Percentiles rank a stretch among this genome's conserved stretches.
Conservation (phyloP, 2,797 vertebrate species). For the Trichosurus vulpecula region DNA sequence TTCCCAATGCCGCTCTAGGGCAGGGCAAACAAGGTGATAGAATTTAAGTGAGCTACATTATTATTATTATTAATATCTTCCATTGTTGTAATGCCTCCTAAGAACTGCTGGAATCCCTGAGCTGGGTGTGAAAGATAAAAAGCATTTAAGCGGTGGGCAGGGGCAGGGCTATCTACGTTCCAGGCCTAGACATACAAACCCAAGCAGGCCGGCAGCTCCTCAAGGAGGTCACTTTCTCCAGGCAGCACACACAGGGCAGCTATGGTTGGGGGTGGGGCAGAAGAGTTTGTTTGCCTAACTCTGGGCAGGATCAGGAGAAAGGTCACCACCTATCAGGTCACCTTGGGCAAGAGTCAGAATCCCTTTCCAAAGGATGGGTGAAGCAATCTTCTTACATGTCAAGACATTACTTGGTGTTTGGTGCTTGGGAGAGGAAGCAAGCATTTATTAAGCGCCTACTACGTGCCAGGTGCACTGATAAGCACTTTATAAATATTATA, state of each 20-base stretch:
- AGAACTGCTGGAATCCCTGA: neutral
- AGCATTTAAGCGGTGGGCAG: neutral
- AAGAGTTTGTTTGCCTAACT: neutral
- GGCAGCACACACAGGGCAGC: too few species aligned
- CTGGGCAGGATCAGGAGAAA: neutral
- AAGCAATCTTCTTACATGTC: neutral
- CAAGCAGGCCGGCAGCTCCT: too few species aligned
- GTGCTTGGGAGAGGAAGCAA: neutral
- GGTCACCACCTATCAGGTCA: too few species aligned
- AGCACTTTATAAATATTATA: neutral
- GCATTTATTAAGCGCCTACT: neutral
- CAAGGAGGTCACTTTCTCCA: too few species aligned
- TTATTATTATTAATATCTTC: neutral
- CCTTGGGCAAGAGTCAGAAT: too few species aligned
- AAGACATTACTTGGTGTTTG: too few species aligned
- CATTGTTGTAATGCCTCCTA: neutral
- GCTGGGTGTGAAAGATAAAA: neutral
- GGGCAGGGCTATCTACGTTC: too few species aligned
- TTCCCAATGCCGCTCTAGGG: neutral
- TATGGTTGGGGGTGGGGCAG: too few species aligned
- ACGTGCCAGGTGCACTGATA: neutral
- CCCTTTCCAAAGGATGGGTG: too few species aligned
- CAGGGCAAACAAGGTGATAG: neutral
- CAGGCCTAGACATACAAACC: too few species aligned
- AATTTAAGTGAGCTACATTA: neutral